Conservation (phyloP, 2,113 vertebrate genomes). For the Rhynchopsitta pachyrhyncha region DNA sequence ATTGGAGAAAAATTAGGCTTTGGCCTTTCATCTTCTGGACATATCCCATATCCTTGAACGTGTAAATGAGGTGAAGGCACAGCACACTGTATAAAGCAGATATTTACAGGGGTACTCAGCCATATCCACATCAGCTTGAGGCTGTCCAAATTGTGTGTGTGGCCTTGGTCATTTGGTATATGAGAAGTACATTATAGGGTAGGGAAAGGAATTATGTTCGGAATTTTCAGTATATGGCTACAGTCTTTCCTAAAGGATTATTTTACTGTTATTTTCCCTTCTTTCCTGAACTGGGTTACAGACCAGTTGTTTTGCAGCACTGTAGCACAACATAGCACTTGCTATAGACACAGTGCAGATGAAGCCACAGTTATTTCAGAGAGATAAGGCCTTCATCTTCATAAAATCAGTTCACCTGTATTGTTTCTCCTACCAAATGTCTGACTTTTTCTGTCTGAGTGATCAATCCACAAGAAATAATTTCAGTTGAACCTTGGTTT, state of each 20-base stretch:
- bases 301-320: not conserved
- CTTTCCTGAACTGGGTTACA: not conserved
- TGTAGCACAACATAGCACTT: not conserved
- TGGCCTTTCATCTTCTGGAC: not conserved
- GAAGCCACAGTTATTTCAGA: not conserved
- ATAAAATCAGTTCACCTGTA: not conserved
- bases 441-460: not conserved
- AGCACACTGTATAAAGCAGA: not conserved
- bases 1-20: not conserved
- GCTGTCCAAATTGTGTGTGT: not conserved
- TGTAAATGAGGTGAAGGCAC: not conserved
- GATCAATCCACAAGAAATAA: not conserved
- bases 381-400: not conserved
- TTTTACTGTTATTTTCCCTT: not conserved
- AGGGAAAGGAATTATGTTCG: not conserved
- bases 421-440: not conserved
- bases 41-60: fast-evolving
- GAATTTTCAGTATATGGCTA: not conserved
- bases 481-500: not conserved
- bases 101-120: not conserved
- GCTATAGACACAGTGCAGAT: not conserved
- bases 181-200: not conserved
- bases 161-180: not conserved
- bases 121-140: not conserved
- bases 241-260: not conserved